Evolutionary conservation across 2,797 vertebrate genomes (phyloP).

Genomic region (Fundulus diaphanus): DNA sequence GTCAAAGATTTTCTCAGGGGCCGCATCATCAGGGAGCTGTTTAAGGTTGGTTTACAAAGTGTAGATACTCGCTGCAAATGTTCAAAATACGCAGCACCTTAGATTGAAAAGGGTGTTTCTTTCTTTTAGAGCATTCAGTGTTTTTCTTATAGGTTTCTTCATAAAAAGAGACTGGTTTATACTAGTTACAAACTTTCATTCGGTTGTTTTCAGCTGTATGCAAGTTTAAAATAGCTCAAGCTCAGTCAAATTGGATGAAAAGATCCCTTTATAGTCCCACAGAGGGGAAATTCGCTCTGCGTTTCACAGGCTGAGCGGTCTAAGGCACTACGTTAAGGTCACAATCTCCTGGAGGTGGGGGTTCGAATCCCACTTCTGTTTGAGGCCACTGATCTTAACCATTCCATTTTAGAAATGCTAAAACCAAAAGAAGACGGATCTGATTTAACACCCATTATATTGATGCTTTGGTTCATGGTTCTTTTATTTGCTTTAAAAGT

Average conservation of each 20-base stretch:
- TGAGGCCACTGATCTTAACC: no score
- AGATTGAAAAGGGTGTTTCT: neutral
- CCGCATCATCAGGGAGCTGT: constrained; percentile 85
- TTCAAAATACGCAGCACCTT: neutral
- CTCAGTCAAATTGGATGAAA: neutral
- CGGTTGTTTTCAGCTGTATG: neutral
- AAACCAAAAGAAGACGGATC: no score
- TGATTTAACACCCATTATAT: no score
- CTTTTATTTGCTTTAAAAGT: no score
- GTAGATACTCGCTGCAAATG: neutral
- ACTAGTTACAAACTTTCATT: neutral
- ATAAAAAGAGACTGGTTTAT: neutral
- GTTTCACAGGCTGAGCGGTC: no score
- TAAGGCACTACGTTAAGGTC: no score
- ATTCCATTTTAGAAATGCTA: no score
- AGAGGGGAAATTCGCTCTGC: no score
- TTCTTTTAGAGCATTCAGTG: neutral
- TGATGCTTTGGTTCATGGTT: no score
- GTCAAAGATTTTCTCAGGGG: constrained; percentile 91
- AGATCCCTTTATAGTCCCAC: no score
- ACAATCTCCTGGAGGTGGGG: no score
- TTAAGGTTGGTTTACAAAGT: constrained; percentile 81
- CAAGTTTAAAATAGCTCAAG: neutral
- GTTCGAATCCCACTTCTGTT: no score
- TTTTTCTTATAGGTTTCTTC: neutral